Conservation (phyloP, 2,113 vertebrate species). For the Tauraco erythrolophus region DNA sequence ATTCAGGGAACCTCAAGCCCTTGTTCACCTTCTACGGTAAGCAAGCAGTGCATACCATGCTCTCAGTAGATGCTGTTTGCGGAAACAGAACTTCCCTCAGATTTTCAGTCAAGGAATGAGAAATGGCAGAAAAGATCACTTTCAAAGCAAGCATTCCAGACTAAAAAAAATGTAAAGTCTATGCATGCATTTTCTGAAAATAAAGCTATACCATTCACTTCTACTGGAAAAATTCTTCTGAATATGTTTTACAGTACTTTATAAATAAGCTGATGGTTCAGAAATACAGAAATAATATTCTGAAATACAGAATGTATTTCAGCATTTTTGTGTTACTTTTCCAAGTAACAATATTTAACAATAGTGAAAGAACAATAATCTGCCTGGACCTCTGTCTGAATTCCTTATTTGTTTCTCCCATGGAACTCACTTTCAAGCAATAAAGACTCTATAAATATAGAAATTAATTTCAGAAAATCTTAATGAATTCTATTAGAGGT, state of each 20-base stretch:
- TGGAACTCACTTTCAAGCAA: accelerated
- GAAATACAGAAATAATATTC: too few species aligned
- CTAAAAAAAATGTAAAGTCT: neutral
- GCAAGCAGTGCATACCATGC: neutral
- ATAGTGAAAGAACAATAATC: neutral
- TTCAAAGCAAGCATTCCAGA: neutral
- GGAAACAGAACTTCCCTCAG: neutral
- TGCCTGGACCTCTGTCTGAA: neutral
- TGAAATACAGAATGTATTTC: too few species aligned
- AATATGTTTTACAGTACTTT: neutral
- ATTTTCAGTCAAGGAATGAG: neutral
- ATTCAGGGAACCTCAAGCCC: neutral
- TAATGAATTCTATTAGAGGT: neutral
- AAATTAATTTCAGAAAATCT: neutral
- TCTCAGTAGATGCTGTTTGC: neutral
- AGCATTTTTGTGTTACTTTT: neutral
- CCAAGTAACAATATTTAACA: neutral
- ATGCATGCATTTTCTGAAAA: neutral
- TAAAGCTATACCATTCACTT: neutral
- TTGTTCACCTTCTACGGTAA: neutral
- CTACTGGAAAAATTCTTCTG: neutral
- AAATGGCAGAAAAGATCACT: neutral
- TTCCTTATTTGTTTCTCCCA: neutral
- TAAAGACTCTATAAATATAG: neutral
- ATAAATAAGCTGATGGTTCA: too few species aligned